Conservation (phyloP, 2,797 vertebrate species). For the Podargus strigoides region DNA sequence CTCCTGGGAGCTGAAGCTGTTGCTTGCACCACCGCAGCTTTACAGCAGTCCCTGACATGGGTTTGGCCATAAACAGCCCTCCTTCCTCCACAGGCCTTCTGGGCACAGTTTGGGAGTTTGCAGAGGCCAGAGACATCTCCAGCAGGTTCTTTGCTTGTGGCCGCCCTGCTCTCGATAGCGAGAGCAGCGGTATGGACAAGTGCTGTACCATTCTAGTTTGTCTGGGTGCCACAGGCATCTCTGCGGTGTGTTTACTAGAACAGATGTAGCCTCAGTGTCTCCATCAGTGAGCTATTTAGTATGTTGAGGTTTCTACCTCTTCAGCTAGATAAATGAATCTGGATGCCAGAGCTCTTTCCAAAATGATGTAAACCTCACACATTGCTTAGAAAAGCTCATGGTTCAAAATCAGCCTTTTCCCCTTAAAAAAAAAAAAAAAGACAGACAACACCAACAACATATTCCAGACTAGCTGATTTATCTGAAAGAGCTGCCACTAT, state of each 20-base stretch:
- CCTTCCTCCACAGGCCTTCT: not conserved
- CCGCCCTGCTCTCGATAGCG: not conserved
- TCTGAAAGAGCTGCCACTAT: not conserved
- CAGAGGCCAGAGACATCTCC: not conserved
- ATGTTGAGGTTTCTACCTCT: not conserved
- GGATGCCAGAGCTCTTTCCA: not conserved
- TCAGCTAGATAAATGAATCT: not conserved
- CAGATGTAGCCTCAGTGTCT: fast-evolving
- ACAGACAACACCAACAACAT: no score
- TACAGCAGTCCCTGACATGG: fast-evolving
- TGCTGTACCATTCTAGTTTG: not conserved
- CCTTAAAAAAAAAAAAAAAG: no score
- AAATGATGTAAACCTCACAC: not conserved
- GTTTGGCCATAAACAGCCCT: not conserved
- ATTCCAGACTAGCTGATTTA: not conserved
- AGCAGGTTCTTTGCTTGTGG: not conserved
- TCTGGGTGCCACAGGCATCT: not conserved
- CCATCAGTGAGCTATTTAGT: not conserved
- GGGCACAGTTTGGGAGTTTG: not conserved
- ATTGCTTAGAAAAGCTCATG: not conserved
- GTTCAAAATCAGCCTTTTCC: not conserved
- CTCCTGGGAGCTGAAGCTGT: not conserved
- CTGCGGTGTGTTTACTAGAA: not conserved
- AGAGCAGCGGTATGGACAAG: fast-evolving
- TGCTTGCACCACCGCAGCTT: not conserved